Conservation (phyloP, 2,888 invertebrate species). For the Sarcophaga variegata region DNA sequence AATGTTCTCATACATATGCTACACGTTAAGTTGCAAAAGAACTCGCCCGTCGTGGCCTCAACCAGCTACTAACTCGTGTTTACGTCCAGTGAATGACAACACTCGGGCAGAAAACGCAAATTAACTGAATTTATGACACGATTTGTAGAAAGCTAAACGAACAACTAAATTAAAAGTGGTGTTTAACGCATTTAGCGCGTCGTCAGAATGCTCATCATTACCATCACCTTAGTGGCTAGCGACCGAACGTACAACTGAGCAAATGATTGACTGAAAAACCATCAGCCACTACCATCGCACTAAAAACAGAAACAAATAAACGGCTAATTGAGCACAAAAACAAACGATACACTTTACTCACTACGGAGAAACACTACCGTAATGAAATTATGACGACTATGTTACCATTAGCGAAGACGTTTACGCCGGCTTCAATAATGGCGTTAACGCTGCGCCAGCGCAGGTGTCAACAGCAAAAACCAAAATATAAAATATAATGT, state of each 20-base stretch:
- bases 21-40: background rate
- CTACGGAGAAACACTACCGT: background rate
- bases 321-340: background rate
- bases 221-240: slow-evolving; percentile 24
- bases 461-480: too few species aligned
- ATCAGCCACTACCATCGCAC: too few species aligned
- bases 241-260: background rate
- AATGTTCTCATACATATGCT: too few species aligned
- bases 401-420: background rate
- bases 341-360: background rate
- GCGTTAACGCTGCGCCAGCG: background rate
- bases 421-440: background rate
- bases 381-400: background rate
- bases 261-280: background rate
- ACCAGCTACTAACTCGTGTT: background rate
- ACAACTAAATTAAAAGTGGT: slow-evolving; percentile 60
- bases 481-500: too few species aligned
- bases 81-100: background rate
- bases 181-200: slow-evolving; percentile 47
- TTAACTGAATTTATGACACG: slow-evolving; percentile 16
- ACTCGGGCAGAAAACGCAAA: slow-evolving; percentile 14
- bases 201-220: slow-evolving; percentile 40
- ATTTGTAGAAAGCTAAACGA: slow-evolving; percentile 45
- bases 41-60: background rate
- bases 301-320: background rate